These are phyloP conservation scores for Larimichthys crocea DNA, from an alignment of 2,113 vertebrate genomes.

Conservation along the genomic window DNA sequence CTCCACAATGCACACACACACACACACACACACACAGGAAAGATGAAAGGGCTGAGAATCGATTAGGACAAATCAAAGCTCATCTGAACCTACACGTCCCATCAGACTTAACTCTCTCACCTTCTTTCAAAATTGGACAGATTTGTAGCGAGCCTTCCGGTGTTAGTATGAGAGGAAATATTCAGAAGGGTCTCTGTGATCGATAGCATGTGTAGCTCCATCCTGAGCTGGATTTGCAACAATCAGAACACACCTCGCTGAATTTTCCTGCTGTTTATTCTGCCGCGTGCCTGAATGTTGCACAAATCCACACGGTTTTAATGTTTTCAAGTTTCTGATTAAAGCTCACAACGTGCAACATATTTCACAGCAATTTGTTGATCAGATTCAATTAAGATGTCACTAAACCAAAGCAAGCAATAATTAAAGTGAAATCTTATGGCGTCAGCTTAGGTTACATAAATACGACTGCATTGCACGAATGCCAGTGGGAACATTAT, in stretches of 20 bases:
- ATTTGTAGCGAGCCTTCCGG: conserved; percentile 78
- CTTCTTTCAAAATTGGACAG: conserved; percentile 71
- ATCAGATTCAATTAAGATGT: neutral
- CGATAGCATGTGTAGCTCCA: conserved; percentile 58
- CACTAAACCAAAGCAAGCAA: neutral
- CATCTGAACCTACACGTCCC: conserved; percentile 72
- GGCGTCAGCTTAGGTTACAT: neutral
- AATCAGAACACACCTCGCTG: neutral
- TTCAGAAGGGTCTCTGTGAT: conserved; percentile 70
- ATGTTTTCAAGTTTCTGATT: too few species aligned
- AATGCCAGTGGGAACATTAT: conserved; percentile 19
- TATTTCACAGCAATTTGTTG: neutral
- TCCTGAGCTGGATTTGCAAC: conserved; percentile 37
- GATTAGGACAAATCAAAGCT: conserved; percentile 80
- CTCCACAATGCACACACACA: neutral
- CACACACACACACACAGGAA: neutral
- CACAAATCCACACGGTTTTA: neutral
- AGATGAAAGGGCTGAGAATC: conserved; percentile 80
- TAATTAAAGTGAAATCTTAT: neutral
- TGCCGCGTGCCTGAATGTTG: neutral
- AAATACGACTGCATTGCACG: neutral
- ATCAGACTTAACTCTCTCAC: conserved; percentile 74
- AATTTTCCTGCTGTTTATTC: neutral
- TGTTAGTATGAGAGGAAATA: conserved; percentile 74
- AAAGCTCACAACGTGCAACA: neutral